A percentile compares a stretch with the other conserved stretches of the same genome.
Evolutionary conservation across 2,888 invertebrate species (phyloP).

Genomic region (Lithophane socia): DNA sequence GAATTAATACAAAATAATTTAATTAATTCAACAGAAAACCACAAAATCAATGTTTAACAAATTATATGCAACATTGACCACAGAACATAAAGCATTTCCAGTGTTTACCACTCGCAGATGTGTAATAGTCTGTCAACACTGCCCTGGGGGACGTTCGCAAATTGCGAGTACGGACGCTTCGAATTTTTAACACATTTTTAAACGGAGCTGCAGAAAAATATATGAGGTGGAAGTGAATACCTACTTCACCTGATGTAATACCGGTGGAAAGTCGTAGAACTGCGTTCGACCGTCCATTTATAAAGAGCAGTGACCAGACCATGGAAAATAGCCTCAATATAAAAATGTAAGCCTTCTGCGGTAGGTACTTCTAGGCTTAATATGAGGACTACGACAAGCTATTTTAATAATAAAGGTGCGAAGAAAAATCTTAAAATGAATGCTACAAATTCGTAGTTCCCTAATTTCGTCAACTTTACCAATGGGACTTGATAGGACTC

Average conservation of each 20-base stretch:
- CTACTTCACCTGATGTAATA: constrained; percentile 10
- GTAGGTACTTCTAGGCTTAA: neutral
- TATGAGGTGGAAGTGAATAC: constrained; percentile 37
- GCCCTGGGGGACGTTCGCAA: constrained; percentile 45
- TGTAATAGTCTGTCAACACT: constrained; percentile 58
- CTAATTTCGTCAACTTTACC: neutral
- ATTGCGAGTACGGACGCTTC: constrained; percentile 34
- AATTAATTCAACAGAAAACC: constrained; percentile 42
- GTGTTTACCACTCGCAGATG: constrained; percentile 47
- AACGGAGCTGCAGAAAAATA: constrained; percentile 43
- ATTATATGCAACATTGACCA: constrained; percentile 39
- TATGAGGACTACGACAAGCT: neutral
- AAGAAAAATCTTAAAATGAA: neutral
- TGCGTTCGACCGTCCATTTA: neutral
- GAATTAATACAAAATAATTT: constrained; percentile 23
- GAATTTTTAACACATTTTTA: constrained; percentile 57
- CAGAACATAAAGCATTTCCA: constrained; percentile 38
- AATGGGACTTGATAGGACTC: neutral
- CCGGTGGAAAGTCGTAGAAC: neutral
- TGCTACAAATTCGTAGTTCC: neutral
- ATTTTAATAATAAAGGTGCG: neutral
- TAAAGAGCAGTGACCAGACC: too few species aligned
- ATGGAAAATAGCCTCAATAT: too few species aligned
- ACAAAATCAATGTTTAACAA: constrained; percentile 59
- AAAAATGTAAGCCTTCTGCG: neutral